Evolutionary conservation across 2,113 vertebrate genomes (phyloP), one percentile per base, ranked within the genome.

Genomic region (Pterophyllum scalare): DNA sequence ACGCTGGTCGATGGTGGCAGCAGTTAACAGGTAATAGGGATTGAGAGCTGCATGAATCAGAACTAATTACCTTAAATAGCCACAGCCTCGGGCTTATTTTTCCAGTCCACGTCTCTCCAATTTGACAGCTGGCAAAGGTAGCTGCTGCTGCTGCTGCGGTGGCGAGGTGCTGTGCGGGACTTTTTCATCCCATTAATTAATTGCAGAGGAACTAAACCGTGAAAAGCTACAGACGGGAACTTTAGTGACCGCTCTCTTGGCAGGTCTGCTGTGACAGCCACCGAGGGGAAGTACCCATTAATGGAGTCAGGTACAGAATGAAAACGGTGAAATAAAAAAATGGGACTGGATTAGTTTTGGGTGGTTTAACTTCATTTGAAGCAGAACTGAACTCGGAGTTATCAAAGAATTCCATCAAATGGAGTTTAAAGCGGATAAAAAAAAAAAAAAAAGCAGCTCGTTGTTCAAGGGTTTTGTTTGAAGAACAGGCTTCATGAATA

Each of bases 1-100:
- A 52, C 26, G 26, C 46, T 15, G 26, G 80, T 75, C 28, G 49
- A 65, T 58, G 72, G 49, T 64, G 59, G 75, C 43, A 60, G 56
- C 62, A 60, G 81, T 52, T 78, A 78, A 80, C 91, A 92, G 92
- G 93, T 92, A 93, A 88, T 84, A 72, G 80, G 82, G 75, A 90
- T 85, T 87, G 77, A 87, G 85, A 91, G 89, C 87, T 61, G 84
- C 85, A 85, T 81, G 88, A 90, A 91, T 94, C 81, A 89, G 65
- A 88, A 87, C 77, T 93, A 94, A 93, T 94, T 90, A 92, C 88
- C 59, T 89, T 86, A 92, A 87, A 89, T 64, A 87, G 83, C 80
- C 76, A 61, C 58, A 10, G 82, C 87, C 83, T 67, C 80, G 0
- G 77, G 89, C 81, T 77, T 67, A 61, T 77, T 90, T 86, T 84